A percentile compares a stretch with the other conserved stretches of the same genome.
These are phyloP conservation scores for Gorsachius magnificus DNA, from an alignment of 2,797 vertebrate genomes.

Conservation along the genomic window DNA sequence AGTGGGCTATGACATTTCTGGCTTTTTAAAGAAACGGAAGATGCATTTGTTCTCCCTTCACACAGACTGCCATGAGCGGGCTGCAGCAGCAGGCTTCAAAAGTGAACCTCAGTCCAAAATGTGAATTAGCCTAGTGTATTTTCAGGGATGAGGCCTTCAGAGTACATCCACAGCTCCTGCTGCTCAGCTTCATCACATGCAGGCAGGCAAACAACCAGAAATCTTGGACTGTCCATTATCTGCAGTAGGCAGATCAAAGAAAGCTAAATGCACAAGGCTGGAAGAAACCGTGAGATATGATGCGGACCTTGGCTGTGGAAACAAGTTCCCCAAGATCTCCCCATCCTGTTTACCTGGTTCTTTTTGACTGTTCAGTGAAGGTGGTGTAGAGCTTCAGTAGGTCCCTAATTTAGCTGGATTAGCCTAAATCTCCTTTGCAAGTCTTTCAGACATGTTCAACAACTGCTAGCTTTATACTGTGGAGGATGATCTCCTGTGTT, in stretches of 20 bases:
- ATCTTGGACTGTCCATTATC: not conserved
- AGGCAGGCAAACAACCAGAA: not conserved
- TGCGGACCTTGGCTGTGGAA: not conserved
- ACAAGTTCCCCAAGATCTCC: not conserved
- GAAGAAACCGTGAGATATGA: not conserved
- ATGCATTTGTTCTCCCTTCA: not conserved
- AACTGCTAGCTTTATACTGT: not conserved
- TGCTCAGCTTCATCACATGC: not conserved
- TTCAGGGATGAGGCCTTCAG: not conserved
- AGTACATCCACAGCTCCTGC: not conserved
- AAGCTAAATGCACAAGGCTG: not conserved
- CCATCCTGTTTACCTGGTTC: not conserved
- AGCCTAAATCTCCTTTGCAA: constrained; percentile 14
- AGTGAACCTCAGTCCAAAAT: not conserved
- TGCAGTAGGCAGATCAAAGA: not conserved
- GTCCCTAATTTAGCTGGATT: constrained; percentile 14
- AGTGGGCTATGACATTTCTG: not conserved
- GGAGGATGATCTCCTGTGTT: not conserved
- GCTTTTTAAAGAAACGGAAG: not conserved
- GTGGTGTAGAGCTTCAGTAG: not conserved
- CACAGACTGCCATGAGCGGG: not conserved
- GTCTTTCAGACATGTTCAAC: not conserved
- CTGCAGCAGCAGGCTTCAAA: not conserved
- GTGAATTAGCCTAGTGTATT: not conserved
- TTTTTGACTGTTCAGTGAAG: not conserved